Evolutionary conservation across 92 coral and sea anemone species (phyloP).

Genomic region (Porites evermanni): DNA sequence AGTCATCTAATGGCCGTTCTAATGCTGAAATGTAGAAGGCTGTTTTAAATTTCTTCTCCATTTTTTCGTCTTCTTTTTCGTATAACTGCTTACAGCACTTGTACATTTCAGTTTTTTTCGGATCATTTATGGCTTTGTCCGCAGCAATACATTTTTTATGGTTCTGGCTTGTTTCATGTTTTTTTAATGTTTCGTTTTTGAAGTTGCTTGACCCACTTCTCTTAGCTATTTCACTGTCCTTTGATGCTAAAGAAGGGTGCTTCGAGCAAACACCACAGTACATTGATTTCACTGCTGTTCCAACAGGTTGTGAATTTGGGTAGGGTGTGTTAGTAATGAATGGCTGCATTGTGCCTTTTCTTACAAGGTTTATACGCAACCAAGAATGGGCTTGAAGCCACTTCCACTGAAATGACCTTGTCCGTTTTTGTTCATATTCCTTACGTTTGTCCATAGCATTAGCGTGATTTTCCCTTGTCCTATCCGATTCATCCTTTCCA

Average conservation of each 20-base stretch:
- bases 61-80: background rate
- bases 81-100: background rate
- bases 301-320: constrained; percentile 9
- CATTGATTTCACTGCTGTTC: constrained; percentile 25
- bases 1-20: constrained; percentile 43
- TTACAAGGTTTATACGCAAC: background rate
- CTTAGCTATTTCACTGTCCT: constrained; percentile 31
- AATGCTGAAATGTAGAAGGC: background rate
- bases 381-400: constrained; percentile 3
- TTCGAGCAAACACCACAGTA: constrained; percentile 48
- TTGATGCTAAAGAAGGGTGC: constrained; percentile 37
- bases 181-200: constrained; percentile 16
- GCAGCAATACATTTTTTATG: constrained; percentile 7
- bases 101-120: background rate
- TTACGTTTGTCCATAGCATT: background rate
- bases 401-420: constrained; percentile 9
- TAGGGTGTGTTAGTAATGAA: background rate
- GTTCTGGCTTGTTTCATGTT: constrained; percentile 23
- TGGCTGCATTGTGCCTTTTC: background rate
- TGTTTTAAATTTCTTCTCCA: constrained; percentile 28
- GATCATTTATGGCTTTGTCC: constrained; percentile 6
- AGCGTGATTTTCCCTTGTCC: too few species aligned
- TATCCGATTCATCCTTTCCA: too few species aligned
- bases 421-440: background rate
- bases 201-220: background rate